phyloP scores from a whole-genome alignment of 2,113 vertebrate genomes.

The Passer montanus region DNA sequence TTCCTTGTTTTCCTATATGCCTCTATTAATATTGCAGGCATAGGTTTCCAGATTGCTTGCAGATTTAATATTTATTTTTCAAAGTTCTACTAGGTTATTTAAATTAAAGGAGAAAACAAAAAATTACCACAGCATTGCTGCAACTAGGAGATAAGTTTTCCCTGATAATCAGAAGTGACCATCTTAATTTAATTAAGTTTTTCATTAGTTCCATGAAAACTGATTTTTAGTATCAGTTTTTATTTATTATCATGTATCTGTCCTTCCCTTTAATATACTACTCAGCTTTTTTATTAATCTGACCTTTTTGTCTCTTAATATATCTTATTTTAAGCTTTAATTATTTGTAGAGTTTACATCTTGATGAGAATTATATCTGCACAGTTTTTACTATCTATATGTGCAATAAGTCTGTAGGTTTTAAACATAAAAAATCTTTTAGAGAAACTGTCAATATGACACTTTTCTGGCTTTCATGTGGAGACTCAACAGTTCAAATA shows the following conservation, averaged over 20 bases:
- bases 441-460: neutral
- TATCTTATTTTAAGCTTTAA: neutral
- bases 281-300: neutral
- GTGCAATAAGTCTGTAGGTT: neutral
- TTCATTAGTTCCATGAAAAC: neutral
- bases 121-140: neutral
- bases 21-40: neutral
- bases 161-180: constrained; percentile 5
- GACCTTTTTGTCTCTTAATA: neutral
- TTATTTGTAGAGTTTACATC: neutral
- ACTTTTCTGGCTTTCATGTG: neutral
- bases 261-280: neutral
- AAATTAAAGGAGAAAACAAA: neutral
- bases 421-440: neutral
- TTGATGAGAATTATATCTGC: neutral
- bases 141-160: neutral
- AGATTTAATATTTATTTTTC: neutral
- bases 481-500: neutral
- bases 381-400: neutral
- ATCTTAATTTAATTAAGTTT: neutral
- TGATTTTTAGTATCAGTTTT: neutral
- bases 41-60: neutral
- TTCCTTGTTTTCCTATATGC: neutral
- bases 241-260: neutral
- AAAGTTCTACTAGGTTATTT: neutral